Base-by-base conservation (phyloP, 1,140 invertebrate species). In the Calycopis cecrops region DNA sequence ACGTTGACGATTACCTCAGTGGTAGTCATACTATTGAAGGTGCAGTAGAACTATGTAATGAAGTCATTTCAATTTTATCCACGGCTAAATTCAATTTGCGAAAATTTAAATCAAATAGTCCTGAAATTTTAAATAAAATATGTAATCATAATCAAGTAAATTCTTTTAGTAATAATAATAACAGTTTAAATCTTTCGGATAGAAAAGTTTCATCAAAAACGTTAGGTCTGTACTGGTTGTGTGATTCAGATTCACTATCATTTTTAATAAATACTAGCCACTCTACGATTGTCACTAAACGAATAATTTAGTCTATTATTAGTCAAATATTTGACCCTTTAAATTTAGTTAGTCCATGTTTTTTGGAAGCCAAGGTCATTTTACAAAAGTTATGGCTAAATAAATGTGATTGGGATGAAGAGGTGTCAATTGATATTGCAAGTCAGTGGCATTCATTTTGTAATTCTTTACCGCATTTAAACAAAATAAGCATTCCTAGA, bases 1-100 rank as follows among this genome's bases (percentile, higher is more conserved):
- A 88, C 59, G 72, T 88, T 3, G 88, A 90, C 55, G 86, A 90
- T 63, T 52, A 81, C 12, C 54, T 88, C 1, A 69, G 72, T 17
- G 81, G 85, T 18, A 63, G 37, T 33, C n/a, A 55, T 9, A 52
- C 60, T n/a, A 62, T 42, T 16, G 12, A 16, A 8, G 33, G 35
- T 21, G 38, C 35, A 16, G 21, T 59, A 42, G 11, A 35, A 8
- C 4, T 63, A 14, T 56, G 57, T 33, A 49, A 56, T 21, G 52
- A 37, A 9, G 49, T 62, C 12, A 48, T 28, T 8, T 40, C 38
- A 6, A 34, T 44, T 18, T 52, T 62, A 52, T 40, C 16, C n/a
- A 35, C 42, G 8, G 60, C 60, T 9, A 42, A 62, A 47, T 59
- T 56, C 48, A 59, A 59, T 40, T 38, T 65, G 16, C 35, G 60